Conservation (phyloP, 2,888 invertebrate species). For the Petrophora chlorosata region DNA sequence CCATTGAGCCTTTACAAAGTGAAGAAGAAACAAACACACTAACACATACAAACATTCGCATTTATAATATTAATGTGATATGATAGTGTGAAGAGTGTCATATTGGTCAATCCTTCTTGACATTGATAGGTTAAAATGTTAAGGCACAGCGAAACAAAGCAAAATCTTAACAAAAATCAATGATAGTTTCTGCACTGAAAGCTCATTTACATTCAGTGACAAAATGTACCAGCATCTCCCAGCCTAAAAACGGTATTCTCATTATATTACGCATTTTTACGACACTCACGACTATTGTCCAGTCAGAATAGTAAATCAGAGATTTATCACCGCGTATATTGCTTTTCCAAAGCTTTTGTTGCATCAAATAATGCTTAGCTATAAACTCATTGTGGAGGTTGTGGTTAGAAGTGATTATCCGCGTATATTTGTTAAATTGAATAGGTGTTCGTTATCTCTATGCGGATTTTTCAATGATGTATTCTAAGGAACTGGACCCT, state of each 20-base stretch:
- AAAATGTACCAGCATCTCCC: not conserved
- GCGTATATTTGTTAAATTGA: slow-evolving; percentile 31
- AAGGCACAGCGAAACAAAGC: too few species aligned
- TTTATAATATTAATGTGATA: too few species aligned
- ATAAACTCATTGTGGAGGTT: slow-evolving; percentile 39
- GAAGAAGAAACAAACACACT: too few species aligned
- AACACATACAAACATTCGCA: too few species aligned
- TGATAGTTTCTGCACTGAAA: too few species aligned
- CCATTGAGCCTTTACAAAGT: too few species aligned
- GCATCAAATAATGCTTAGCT: slow-evolving; percentile 40
- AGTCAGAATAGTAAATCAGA: slow-evolving; percentile 38
- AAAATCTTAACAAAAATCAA: too few species aligned
- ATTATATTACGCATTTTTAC: slow-evolving; percentile 29
- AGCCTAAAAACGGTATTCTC: slow-evolving; percentile 13
- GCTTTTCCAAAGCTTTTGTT: slow-evolving; percentile 30
- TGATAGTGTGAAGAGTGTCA: too few species aligned
- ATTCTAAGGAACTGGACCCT: not conserved
- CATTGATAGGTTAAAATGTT: too few species aligned
- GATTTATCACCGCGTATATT: slow-evolving; percentile 37
- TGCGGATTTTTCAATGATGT: slow-evolving; percentile 22
- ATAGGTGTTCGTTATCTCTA: slow-evolving; percentile 32
- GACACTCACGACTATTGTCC: slow-evolving; percentile 36
- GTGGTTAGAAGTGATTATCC: slow-evolving; percentile 16
- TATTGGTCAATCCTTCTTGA: too few species aligned
- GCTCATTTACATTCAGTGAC: too few species aligned